phyloP scores from a whole-genome alignment of 2,888 invertebrate species.

The Brassicogethes aeneus region DNA sequence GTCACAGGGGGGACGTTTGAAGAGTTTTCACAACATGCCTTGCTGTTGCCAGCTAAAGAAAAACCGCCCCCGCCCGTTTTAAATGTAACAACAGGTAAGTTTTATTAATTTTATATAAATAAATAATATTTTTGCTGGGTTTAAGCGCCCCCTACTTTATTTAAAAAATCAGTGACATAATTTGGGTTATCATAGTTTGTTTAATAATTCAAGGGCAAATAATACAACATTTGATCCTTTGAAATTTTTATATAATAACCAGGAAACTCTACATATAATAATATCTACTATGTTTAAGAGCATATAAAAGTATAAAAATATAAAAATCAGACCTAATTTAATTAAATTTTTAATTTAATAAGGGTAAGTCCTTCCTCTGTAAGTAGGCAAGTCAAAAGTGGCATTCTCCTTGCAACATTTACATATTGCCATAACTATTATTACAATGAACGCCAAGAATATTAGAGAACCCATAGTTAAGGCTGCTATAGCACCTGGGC shows the following conservation, averaged over 20 bases:
- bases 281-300: too few relatives aligned
- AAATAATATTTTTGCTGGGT: slow-evolving; percentile 1
- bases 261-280: too few relatives aligned
- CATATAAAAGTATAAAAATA: neutral
- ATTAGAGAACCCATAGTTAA: slow-evolving; percentile 56
- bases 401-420: slow-evolving; percentile 49
- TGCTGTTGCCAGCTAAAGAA: slow-evolving; percentile 55
- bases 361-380: slow-evolving; percentile 30
- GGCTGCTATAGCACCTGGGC: slow-evolving; percentile 52
- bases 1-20: slow-evolving; percentile 64
- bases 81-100: slow-evolving; percentile 20
- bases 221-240: too few relatives aligned
- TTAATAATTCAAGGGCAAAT: too few relatives aligned
- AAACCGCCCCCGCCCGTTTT: slow-evolving; percentile 35
- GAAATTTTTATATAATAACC: too few relatives aligned
- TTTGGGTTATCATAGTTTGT: too few relatives aligned
- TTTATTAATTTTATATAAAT: neutral
- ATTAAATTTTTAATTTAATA: neutral
- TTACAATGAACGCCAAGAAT: slow-evolving; percentile 52
- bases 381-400: slow-evolving; percentile 49
- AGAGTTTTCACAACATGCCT: slow-evolving; percentile 62
- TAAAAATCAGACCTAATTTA: neutral
- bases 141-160: too few relatives aligned
- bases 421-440: slow-evolving; percentile 48
- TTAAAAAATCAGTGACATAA: too few relatives aligned